Conservation (phyloP, 2,888 invertebrate species). For the Heterodera filipjevi region DNA sequence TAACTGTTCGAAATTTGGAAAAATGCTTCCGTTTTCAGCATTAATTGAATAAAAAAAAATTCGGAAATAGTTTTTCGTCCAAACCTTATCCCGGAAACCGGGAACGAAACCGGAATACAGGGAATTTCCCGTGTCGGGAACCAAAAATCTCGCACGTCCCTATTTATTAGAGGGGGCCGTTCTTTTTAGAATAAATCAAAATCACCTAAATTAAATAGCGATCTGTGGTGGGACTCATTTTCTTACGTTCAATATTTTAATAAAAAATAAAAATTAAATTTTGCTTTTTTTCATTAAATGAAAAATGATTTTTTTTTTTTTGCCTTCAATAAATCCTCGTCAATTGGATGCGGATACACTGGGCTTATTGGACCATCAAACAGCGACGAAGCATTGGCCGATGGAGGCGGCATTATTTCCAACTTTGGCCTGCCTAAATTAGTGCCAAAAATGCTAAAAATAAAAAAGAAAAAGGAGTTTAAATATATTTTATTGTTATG, state of each 20-base stretch:
- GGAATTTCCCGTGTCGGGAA: no score
- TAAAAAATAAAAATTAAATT: not conserved
- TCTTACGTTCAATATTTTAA: no score
- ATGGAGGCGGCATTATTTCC: constrained; percentile 23
- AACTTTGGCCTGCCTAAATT: constrained; percentile 19
- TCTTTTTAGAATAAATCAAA: no score
- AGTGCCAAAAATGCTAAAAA: not conserved
- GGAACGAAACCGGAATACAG: no score
- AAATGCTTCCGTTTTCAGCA: not conserved
- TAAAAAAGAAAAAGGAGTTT: not conserved
- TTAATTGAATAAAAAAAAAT: no score
- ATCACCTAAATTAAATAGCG: no score
- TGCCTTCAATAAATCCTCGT: constrained; percentile 22
- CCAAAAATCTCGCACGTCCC: no score
- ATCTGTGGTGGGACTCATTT: no score
- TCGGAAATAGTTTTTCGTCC: no score
- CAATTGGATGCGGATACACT: constrained; percentile 11
- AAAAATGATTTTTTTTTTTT: not conserved
- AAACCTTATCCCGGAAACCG: no score
- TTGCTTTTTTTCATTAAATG: not conserved
- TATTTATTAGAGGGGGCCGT: no score
- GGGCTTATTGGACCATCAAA: constrained; percentile 21
- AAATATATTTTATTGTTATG: not conserved
- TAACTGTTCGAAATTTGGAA: not conserved
- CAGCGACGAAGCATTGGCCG: not conserved